A percentile compares a stretch with the other conserved stretches of the same genome.
Evolutionary conservation across 2,888 invertebrate genomes (phyloP).

Genomic region (Peribatodes rhomboidaria): DNA sequence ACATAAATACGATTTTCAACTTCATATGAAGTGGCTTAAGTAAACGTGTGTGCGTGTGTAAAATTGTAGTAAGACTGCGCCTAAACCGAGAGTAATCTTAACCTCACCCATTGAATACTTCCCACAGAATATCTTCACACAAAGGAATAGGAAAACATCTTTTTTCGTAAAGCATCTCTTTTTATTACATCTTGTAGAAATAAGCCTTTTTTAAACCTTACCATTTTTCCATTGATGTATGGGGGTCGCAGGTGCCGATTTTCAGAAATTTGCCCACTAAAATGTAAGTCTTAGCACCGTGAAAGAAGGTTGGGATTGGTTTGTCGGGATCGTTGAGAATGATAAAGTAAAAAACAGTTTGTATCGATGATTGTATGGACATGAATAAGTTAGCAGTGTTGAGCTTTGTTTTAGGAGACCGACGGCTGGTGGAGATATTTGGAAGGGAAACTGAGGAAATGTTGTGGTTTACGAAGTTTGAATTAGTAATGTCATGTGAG

Average conservation of each 20-base stretch:
- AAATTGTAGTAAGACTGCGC: no score
- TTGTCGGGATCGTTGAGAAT: constrained; percentile 46
- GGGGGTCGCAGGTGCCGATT: constrained; percentile 62
- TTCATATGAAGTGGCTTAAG: no score
- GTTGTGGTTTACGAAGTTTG: constrained; percentile 4
- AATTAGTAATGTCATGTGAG: constrained; percentile 16
- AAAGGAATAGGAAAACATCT: constrained; percentile 22
- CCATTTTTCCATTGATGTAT: constrained; percentile 59
- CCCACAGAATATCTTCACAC: constrained; percentile 21
- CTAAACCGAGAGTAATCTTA: neutral
- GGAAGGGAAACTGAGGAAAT: constrained; percentile 47
- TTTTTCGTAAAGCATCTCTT: constrained; percentile 36
- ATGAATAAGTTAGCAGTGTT: constrained; percentile 65
- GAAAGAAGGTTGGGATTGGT: constrained; percentile 46
- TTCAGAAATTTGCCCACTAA: constrained; percentile 23
- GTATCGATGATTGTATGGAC: constrained; percentile 61
- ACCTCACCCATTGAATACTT: constrained; percentile 9
- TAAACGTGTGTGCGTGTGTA: no score
- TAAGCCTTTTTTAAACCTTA: constrained; percentile 57
- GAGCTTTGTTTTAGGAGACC: constrained; percentile 51
- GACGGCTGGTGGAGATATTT: constrained; percentile 48
- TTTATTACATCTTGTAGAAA: constrained; percentile 52
- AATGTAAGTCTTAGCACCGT: constrained; percentile 36
- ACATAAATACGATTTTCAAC: no score
- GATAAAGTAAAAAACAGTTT: constrained; percentile 60